phyloP scores from a whole-genome alignment of 1,140 invertebrate genomes.

The Drosophila ambigua region DNA sequence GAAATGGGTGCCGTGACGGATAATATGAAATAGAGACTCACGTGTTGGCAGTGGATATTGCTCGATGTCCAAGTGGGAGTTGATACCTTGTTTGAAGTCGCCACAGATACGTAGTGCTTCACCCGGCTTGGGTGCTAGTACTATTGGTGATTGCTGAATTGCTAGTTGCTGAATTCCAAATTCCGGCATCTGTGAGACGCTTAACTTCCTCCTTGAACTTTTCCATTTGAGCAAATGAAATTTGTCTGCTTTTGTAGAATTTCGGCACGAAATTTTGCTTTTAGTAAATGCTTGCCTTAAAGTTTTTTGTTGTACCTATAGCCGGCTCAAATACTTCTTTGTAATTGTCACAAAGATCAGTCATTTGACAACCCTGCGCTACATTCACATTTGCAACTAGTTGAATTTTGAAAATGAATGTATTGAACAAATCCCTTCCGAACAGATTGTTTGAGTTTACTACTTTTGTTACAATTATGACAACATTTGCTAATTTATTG shows the following conservation, averaged over 20 bases:
- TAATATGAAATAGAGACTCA: too few species aligned
- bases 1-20: constrained; percentile 1
- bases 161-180: too few species aligned
- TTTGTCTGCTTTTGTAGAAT: constrained; percentile 24
- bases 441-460: constrained; percentile 19
- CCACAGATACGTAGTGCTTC: too few species aligned
- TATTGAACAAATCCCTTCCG: constrained; percentile 13
- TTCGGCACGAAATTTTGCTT: constrained; percentile 6
- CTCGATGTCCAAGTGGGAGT: too few species aligned
- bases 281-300: constrained; percentile 16
- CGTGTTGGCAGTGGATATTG: too few species aligned
- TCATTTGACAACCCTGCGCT: neutral
- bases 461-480: constrained; percentile 6
- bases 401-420: constrained; percentile 5
- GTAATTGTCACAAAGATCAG: constrained; percentile 11
- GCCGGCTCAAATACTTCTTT: constrained; percentile 13
- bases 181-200: neutral
- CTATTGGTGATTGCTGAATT: too few species aligned
- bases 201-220: constrained; percentile 21
- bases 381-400: constrained; percentile 3
- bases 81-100: too few species aligned
- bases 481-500: constrained; percentile 7
- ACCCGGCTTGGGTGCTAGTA: too few species aligned
- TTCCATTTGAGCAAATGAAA: constrained; percentile 15
- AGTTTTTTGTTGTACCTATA: constrained; percentile 5